These are phyloP conservation scores for Bimastos eiseni DNA, from an alignment of 2,888 invertebrate species.

Conservation along the genomic window DNA sequence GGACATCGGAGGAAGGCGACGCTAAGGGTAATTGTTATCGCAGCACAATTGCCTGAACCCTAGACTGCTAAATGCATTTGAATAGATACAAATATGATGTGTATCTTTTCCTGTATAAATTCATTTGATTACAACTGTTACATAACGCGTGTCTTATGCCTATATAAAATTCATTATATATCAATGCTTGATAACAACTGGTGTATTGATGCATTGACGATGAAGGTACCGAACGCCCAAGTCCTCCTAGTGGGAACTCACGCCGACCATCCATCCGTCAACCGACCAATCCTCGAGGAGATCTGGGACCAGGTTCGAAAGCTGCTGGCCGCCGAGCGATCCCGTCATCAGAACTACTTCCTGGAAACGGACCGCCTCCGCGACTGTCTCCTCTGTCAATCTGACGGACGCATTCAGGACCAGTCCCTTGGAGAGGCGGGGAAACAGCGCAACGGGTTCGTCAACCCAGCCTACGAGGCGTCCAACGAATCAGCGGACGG, in stretches of 20 bases:
- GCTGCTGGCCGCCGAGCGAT: slow-evolving; percentile 38
- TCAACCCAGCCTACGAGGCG: slow-evolving; percentile 41
- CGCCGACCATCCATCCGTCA: slow-evolving; percentile 42
- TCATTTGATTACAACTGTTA: no score
- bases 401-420: slow-evolving; percentile 32
- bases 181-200: no score
- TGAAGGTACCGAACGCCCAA: slow-evolving; percentile 40
- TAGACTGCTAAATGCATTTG: no score
- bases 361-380: slow-evolving; percentile 33
- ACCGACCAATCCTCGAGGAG: slow-evolving; percentile 35
- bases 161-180: no score
- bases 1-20: no score
- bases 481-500: slow-evolving; percentile 21
- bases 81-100: no score
- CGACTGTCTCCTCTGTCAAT: slow-evolving; percentile 44
- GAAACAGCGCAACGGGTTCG: slow-evolving; percentile 36
- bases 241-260: slow-evolving; percentile 46
- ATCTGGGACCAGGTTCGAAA: slow-evolving; percentile 43
- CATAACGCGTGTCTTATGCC: no score
- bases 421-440: neutral
- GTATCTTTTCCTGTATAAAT: no score
- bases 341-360: slow-evolving; percentile 42
- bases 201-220: no score
- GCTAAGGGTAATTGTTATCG: no score
- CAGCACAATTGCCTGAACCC: no score